Percentiles rank a stretch among this genome's conserved stretches.
Evolutionary conservation across 2,888 invertebrate genomes (phyloP).

Genomic region (Didymodactylos carnosus): DNA sequence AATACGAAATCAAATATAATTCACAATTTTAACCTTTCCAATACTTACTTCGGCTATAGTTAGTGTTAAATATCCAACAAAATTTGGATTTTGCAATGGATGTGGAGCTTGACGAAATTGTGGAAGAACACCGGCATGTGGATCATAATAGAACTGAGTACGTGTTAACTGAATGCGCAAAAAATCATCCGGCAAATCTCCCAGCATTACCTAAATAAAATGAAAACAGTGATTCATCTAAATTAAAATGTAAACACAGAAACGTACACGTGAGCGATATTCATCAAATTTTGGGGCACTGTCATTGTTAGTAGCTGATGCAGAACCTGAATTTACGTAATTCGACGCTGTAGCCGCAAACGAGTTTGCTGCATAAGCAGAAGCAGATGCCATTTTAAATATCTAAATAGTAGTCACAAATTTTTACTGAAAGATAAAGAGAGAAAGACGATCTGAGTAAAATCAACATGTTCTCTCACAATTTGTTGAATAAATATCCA

Average conservation of each 20-base stretch:
- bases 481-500: too few relatives aligned
- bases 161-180: constrained; percentile 37
- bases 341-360: too few relatives aligned
- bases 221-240: not conserved
- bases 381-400: too few relatives aligned
- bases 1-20: not conserved
- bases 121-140: too few relatives aligned
- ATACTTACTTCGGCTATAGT: not conserved
- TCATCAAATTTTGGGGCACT: not conserved
- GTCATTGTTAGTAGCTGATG: not conserved
- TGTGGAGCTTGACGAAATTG: too few relatives aligned
- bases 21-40: not conserved
- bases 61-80: not conserved
- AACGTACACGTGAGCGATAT: not conserved
- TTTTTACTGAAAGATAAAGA: too few relatives aligned
- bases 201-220: constrained; percentile 45
- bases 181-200: constrained; percentile 58
- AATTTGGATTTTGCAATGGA: not conserved
- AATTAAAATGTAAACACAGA: not conserved
- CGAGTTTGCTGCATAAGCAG: too few relatives aligned
- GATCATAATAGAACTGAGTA: not conserved
- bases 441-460: too few relatives aligned
- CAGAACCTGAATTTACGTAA: not conserved
- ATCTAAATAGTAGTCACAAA: too few relatives aligned
- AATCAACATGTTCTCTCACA: too few relatives aligned